Percentiles rank a stretch among this genome's conserved stretches.
Evolutionary conservation across 2,797 vertebrate species (phyloP).

Genomic region (Urosaurus nigricauda): DNA sequence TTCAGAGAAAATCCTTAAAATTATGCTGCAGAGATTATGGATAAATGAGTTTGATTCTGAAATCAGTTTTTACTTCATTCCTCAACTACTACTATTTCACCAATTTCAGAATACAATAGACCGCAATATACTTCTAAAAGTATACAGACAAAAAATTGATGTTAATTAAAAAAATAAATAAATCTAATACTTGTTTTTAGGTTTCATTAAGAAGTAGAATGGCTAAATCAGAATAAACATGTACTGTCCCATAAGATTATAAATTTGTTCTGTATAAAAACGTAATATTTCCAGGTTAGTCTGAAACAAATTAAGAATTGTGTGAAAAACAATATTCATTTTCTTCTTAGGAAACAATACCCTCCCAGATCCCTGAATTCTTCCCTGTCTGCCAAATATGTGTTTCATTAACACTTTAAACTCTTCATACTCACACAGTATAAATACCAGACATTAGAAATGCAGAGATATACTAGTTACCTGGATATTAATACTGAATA

Average conservation of each 20-base stretch:
- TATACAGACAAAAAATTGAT: background rate
- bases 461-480: conserved; percentile 54
- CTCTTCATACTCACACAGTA: conserved; percentile 19
- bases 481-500: conserved; percentile 58
- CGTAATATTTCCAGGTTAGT: conserved; percentile 18
- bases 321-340: conserved; percentile 31
- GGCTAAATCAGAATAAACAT: too few relatives aligned
- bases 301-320: conserved; percentile 47
- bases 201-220: background rate
- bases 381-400: background rate
- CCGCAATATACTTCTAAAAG: background rate
- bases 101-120: background rate
- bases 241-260: too few relatives aligned
- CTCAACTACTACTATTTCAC: background rate
- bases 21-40: background rate
- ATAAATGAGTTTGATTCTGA: conserved; percentile 23
- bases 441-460: conserved; percentile 24
- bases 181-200: background rate
- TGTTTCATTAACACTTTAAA: conserved; percentile 19
- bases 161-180: background rate
- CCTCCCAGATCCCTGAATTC: conserved; percentile 32
- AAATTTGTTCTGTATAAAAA: background rate
- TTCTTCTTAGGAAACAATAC: conserved; percentile 21
- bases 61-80: conserved; percentile 31
- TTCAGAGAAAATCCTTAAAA: background rate